These are phyloP conservation scores for Microtus montanus DNA, from an alignment of 2,113 vertebrate genomes.

Conservation along the genomic window DNA sequence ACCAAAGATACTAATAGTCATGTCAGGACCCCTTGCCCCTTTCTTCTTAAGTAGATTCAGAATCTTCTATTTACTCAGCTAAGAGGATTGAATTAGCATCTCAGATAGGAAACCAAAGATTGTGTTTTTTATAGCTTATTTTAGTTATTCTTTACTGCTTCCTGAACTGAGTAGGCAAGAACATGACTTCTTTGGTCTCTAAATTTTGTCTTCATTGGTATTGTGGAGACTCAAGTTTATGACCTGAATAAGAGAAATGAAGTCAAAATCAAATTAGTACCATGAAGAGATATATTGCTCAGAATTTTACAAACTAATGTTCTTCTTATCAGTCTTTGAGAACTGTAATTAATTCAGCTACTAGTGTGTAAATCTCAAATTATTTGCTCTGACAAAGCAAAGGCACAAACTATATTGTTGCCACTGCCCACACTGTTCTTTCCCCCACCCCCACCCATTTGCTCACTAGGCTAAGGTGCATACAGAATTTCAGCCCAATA, in stretches of 20 bases:
- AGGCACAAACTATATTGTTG: neutral
- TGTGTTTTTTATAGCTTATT: neutral
- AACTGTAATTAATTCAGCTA: neutral
- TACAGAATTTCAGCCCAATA: neutral
- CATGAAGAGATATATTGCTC: neutral
- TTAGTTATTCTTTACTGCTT: conserved; percentile 18
- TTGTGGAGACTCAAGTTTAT: neutral
- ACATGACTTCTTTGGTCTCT: neutral
- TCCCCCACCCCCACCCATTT: neutral
- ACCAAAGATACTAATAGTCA: neutral
- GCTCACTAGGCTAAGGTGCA: neutral
- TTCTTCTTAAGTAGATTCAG: neutral
- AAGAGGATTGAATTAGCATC: neutral
- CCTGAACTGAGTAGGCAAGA: neutral
- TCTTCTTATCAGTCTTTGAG: neutral
- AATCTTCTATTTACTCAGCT: neutral
- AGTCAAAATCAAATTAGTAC: neutral
- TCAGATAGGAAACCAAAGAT: conserved; percentile 20
- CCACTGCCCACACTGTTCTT: neutral
- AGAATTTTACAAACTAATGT: neutral
- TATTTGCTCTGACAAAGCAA: conserved; percentile 10
- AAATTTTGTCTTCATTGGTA: neutral
- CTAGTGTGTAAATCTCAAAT: neutral
- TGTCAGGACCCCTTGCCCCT: neutral
- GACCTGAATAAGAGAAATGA: neutral